These are phyloP conservation scores for Pecten maximus DNA, from an alignment of 2,888 invertebrate species.

Conservation along the genomic window DNA sequence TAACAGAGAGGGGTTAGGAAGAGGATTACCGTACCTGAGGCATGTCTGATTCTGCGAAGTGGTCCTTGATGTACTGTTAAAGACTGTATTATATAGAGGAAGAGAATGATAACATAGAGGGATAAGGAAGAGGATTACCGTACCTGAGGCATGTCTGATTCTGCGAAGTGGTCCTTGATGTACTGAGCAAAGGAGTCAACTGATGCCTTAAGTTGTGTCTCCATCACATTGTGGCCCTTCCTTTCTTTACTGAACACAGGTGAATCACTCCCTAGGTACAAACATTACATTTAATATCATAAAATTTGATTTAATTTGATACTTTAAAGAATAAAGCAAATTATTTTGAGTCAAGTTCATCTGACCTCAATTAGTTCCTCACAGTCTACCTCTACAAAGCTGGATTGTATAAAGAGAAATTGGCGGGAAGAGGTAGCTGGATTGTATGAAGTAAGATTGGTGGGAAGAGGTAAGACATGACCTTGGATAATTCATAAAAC, in stretches of 20 bases:
- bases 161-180: conserved; percentile 72
- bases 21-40: conserved; percentile 62
- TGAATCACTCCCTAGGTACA: conserved; percentile 60
- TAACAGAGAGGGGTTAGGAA: not conserved
- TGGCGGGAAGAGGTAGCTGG: too few species aligned
- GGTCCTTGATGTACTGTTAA: conserved; percentile 73
- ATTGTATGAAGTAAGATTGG: too few species aligned
- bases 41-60: conserved; percentile 62
- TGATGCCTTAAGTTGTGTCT: conserved; percentile 70
- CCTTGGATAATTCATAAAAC: too few species aligned
- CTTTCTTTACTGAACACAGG: conserved; percentile 56
- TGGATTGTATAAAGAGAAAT: too few species aligned
- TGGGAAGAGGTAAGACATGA: too few species aligned
- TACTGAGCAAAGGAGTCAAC: conserved; percentile 75
- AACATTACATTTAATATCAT: not conserved
- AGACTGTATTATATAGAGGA: too few species aligned
- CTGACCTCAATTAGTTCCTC: too few species aligned
- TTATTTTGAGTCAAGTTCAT: not conserved
- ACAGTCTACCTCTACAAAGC: too few species aligned
- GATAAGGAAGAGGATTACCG: not conserved
- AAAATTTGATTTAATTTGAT: not conserved
- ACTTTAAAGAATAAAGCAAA: too few species aligned
- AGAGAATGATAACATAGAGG: too few species aligned
- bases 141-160: conserved; percentile 64
- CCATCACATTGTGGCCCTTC: conserved; percentile 55